phyloP scores from a whole-genome alignment of 2,113 vertebrate species.

The Hippocampus barbouri region DNA sequence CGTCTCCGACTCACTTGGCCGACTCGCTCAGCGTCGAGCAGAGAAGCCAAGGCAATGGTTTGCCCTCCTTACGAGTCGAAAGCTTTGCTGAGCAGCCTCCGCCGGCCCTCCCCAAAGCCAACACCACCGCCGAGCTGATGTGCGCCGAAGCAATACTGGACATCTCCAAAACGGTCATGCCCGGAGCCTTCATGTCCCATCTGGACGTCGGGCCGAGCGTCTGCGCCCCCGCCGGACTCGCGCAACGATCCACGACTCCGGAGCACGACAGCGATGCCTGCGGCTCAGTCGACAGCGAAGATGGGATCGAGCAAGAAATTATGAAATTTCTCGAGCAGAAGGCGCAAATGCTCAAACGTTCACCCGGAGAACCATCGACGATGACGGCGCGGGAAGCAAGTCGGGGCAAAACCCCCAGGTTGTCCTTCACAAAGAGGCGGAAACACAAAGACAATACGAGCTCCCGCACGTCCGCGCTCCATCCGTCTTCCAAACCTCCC shows the following conservation, averaged over 20 bases:
- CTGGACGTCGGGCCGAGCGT: conserved; percentile 33
- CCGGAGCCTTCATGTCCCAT: conserved; percentile 58
- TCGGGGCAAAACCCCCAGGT: conserved; percentile 58
- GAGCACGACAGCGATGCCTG: conserved; percentile 70
- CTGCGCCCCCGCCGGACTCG: conserved; percentile 23
- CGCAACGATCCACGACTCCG: conserved; percentile 26
- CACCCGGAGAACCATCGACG: conserved; percentile 38
- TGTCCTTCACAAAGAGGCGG: conserved; percentile 67
- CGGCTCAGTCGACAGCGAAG: conserved; percentile 87
- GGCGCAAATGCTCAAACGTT: conserved; percentile 76
- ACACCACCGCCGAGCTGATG: conserved; percentile 88
- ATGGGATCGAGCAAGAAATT: conserved; percentile 95
- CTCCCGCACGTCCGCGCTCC: conserved; percentile 15
- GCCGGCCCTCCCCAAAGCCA: conserved; percentile 67
- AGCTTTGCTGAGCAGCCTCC: conserved; percentile 32
- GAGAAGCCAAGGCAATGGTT: conserved; percentile 51
- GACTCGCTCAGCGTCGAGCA: conserved; percentile 16
- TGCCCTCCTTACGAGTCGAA: conserved; percentile 42
- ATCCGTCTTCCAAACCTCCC: conserved; percentile 16
- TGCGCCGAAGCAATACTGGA: conserved; percentile 95
- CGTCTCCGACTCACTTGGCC: conserved; percentile 8
- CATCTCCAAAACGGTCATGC: conserved; percentile 93
- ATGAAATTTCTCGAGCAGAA: conserved; percentile 86
- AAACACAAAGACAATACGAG: conserved; percentile 59
- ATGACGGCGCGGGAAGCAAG: conserved; percentile 23